Conservation (phyloP, 2,113 vertebrate genomes). For the Athene cunicularia region DNA sequence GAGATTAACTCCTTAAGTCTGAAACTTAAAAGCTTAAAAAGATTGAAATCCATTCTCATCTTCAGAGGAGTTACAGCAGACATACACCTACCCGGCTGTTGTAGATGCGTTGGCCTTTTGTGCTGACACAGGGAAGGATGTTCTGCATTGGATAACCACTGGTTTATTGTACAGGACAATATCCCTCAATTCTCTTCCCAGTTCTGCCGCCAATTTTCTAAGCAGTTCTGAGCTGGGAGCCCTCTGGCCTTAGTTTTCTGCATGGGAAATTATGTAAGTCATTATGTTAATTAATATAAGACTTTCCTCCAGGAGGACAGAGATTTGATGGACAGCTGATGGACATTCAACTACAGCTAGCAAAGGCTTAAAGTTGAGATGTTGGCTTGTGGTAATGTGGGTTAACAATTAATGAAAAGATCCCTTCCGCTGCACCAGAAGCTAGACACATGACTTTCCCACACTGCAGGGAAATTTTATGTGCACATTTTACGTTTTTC, state of each 20-base stretch:
- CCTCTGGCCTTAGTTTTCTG: neutral
- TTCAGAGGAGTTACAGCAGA: neutral
- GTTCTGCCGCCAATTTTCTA: neutral
- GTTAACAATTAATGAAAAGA: neutral
- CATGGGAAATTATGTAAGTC: neutral
- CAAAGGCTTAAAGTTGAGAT: neutral
- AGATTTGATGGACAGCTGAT: neutral
- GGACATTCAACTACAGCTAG: neutral
- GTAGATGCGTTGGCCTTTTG: neutral
- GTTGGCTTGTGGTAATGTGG: neutral
- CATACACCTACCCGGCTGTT: too few relatives aligned
- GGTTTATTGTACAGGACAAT: neutral
- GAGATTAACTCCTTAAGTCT: neutral
- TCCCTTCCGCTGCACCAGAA: neutral
- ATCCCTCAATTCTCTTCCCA: neutral
- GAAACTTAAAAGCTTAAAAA: neutral
- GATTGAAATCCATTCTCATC: neutral
- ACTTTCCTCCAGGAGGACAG: neutral
- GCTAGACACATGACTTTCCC: neutral
- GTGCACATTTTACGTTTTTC: neutral
- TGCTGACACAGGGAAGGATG: neutral
- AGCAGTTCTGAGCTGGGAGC: neutral
- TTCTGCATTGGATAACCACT: neutral
- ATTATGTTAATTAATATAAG: neutral
- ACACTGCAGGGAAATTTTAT: slow-evolving; percentile 16